Percentiles rank a stretch among this genome's conserved stretches.
These are phyloP conservation scores for Oppia nitens DNA, from an alignment of 1,140 invertebrate species.

Conservation along the genomic window DNA sequence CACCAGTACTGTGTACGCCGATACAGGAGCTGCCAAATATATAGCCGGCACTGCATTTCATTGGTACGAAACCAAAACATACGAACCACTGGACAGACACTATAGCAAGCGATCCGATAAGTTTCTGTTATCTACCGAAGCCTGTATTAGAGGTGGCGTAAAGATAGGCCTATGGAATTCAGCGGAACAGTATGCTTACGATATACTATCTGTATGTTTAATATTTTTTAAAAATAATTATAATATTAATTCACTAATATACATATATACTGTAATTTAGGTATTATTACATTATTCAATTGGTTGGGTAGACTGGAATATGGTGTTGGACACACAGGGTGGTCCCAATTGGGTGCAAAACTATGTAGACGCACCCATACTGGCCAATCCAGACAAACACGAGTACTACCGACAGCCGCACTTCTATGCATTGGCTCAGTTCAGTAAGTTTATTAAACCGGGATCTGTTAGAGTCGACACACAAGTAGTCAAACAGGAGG, in stretches of 20 bases:
- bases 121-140: conserved; percentile 57
- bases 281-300: not conserved
- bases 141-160: conserved; percentile 32
- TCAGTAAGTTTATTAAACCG: conserved; percentile 4
- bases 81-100: conserved; percentile 31
- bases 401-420: conserved; percentile 49
- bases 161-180: conserved; percentile 22
- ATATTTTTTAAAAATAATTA: conserved; percentile 26
- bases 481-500: not conserved
- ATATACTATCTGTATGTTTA: conserved; percentile 50
- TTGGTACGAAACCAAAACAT: conserved; percentile 39
- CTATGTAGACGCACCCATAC: conserved; percentile 47
- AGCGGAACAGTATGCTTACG: not conserved
- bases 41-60: conserved; percentile 35
- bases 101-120: conserved; percentile 44
- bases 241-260: conserved; percentile 17
- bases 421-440: conserved; percentile 9
- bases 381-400: conserved; percentile 41
- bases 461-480: conserved; percentile 8
- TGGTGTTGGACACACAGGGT: conserved; percentile 31
- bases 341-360: conserved; percentile 49
- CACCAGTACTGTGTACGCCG: conserved; percentile 24
- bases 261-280: not conserved
- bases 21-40: conserved; percentile 15
- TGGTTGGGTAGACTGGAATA: conserved; percentile 36